These are phyloP conservation scores for Pelecanoides urinatrix DNA, from an alignment of 2,113 vertebrate genomes.

Conservation along the genomic window DNA sequence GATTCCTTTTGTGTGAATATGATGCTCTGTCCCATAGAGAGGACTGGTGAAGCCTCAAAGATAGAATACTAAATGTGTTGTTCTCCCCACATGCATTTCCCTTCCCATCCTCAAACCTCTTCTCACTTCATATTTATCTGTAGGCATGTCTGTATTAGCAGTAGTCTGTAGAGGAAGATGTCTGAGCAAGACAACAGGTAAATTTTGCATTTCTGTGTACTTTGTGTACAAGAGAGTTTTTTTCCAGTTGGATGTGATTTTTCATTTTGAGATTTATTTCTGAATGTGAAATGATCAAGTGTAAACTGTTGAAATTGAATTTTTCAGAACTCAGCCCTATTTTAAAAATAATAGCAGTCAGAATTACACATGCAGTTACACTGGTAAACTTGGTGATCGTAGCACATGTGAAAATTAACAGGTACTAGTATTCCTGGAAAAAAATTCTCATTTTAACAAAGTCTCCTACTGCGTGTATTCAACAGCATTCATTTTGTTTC, in stretches of 20 bases:
- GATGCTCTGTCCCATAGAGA: neutral
- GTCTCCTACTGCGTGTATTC: neutral
- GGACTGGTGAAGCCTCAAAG: neutral
- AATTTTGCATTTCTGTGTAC: neutral
- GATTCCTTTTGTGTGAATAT: neutral
- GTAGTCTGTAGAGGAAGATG: neutral
- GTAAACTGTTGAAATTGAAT: neutral
- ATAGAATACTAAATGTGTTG: neutral
- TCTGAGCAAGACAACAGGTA: neutral
- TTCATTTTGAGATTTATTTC: neutral
- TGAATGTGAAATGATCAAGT: neutral
- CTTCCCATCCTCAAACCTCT: neutral
- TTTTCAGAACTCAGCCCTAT: neutral
- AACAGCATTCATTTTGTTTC: neutral
- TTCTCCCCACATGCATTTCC: neutral
- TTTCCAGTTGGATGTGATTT: neutral
- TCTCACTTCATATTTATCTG: neutral
- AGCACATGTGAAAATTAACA: neutral
- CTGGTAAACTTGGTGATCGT: neutral
- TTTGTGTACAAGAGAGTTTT: neutral
- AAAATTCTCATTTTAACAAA: rapidly evolving
- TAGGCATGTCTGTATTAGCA: neutral
- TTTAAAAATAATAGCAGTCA: neutral
- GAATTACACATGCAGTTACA: neutral
- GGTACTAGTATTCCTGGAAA: neutral